Evolutionary conservation across 2,797 vertebrate genomes (phyloP), one percentile per base, ranked within the genome.

Genomic region (Clamator glandarius): DNA sequence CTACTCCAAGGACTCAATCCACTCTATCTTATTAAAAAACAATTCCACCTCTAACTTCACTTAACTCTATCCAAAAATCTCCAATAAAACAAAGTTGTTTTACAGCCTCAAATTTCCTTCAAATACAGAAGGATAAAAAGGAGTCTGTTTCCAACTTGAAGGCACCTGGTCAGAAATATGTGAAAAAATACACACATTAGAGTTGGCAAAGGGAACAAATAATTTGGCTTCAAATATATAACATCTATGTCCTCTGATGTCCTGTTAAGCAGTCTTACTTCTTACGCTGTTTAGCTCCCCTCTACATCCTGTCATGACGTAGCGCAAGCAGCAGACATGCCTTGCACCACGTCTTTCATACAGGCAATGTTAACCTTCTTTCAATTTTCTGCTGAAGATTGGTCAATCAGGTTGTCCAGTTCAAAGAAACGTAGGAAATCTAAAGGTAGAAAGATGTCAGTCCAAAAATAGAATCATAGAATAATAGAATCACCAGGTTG

Each of bases 331-430:
- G 4, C 11, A n/a, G 25, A 29, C 8, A 19, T 24, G 63, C 19
- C 14, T 62, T 55, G 10, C 11, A 24, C 24, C 41, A 21, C 3
- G 6, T 46, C 52, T 41, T 2, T 1, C 9, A 9, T 8, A 1
- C 24, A 59, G 16, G 8, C 12, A 51, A 28, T 31, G n/a, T n/a
- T 21, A 79, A 69, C 3, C 9, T 9, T 39, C 14, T 78, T 64
- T 33, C 59, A 52, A 17, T 11, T 5, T 63, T 66, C 15, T 59
- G 19, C 4, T 25, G 52, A 74, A 52, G 8, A 52, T 58, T 29
- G 7, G 20, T 44, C 70, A 20, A 59, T 26, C 23, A 8, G 3
- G 10, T 51, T 55, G n/a, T 36, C 13, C 11, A 12, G 3, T 23
- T 55, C 24, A 78, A 78, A 18, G 15, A 50, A 63, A 82, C 70